Evolutionary conservation across 2,888 invertebrate species (phyloP), one percentile per base, ranked within the genome.

Genomic region (Zelleria hepariella): DNA sequence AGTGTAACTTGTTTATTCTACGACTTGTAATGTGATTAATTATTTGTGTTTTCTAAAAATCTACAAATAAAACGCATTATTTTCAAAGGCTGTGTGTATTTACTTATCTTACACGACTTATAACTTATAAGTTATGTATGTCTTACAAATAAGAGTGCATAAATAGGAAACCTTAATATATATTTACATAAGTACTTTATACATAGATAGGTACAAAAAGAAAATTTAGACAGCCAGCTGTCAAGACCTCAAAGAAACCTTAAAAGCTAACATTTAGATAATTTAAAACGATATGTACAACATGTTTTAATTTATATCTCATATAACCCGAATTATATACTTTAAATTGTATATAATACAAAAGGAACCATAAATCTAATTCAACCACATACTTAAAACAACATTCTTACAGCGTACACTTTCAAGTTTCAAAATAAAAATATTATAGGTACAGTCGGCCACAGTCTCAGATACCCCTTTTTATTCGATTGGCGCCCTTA

Each of bases 91-190:
- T 61, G 54, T 70, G 74, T 83, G 77, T 82, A 78, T 82, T 82
- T 77, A 71, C 71, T 75, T 71, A 68, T 75, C 73, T 66, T 76
- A 71, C 72, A 73, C 70, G 23, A 26, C 42, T 23, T 21, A 20
- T 20, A 32, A 32, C n/a, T n/a, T n/a, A n/a, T n/a, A n/a, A n/a
- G n/a, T n/a, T n/a, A n/a, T n/a, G 20, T 55, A 73, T 70, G 70
- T 64, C 74, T 75, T 79, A 42, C 10, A 10, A 78, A 77, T 68
- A 78, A 77, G 65, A 70, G 86, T 86, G 86, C 86, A 86, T 86
- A 86, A 86, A 86, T 85, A 85, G 81, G 78, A 78, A 81, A 80
- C 73, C 73, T 70, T 78, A n/a, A 53, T 53, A 85, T 86, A 79
- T 86, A 86, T 82, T 83, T 72, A 69, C 64, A 69, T 63, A 54